A percentile compares a stretch with the other conserved stretches of the same genome.
Evolutionary conservation across 2,797 vertebrate genomes (phyloP).

Genomic region (Myiotriccus ornatus): DNA sequence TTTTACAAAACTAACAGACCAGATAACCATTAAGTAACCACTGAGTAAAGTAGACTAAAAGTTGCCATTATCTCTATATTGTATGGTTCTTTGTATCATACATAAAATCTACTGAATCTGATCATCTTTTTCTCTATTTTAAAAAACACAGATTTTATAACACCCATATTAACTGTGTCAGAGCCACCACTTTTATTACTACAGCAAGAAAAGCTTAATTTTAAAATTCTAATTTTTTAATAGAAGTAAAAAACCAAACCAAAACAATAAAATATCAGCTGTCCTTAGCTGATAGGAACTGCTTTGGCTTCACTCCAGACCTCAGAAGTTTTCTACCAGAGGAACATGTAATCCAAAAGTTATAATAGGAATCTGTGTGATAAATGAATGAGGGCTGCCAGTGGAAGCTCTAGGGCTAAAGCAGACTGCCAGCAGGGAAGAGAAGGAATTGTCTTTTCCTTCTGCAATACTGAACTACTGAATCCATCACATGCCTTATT

Average conservation of each 20-base stretch:
- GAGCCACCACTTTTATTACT: not conserved
- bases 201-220: not conserved
- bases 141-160: not conserved
- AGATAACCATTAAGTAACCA: conserved; percentile 3
- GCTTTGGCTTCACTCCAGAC: not conserved
- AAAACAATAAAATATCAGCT: not conserved
- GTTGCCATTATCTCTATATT: not conserved
- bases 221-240: not conserved
- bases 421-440: not conserved
- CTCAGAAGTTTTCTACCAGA: not conserved
- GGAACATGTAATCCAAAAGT: not conserved
- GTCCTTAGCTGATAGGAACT: not conserved
- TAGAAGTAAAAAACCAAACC: not conserved
- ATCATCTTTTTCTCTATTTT: not conserved
- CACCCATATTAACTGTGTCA: not conserved
- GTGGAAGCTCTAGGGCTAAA: not conserved
- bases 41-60: not conserved
- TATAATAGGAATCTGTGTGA: not conserved
- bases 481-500: not conserved
- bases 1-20: conserved; percentile 41
- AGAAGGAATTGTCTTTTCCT: not conserved
- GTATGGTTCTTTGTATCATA: not conserved
- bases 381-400: not conserved
- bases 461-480: not conserved
- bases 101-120: not conserved